Conservation (phyloP, 1,140 invertebrate genomes). For the Phymastichus coffea region DNA sequence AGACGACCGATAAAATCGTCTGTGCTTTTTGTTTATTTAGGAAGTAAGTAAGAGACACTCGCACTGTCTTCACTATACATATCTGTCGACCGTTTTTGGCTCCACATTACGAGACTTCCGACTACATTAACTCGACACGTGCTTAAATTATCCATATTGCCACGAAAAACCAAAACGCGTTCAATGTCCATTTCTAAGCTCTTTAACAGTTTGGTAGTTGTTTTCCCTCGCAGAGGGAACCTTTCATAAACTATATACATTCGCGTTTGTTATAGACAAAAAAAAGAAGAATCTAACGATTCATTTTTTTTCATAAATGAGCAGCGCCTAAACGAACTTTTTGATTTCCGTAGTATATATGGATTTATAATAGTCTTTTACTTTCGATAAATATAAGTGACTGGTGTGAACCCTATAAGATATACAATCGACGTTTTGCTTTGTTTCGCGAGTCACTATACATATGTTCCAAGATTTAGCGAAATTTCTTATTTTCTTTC, state of each 20-base stretch:
- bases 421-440: conserved; percentile 15
- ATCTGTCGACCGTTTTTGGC: no score
- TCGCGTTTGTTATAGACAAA: conserved; percentile 11
- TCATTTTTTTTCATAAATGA: no score
- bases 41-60: conserved; percentile 22
- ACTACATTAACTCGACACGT: no score
- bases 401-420: conserved; percentile 19
- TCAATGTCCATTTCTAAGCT: conserved; percentile 25
- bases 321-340: no score
- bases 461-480: conserved; percentile 14
- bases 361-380: conserved; percentile 18
- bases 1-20: conserved; percentile 20
- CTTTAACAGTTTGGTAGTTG: conserved; percentile 20
- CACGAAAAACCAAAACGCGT: conserved; percentile 9
- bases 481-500: conserved; percentile 12
- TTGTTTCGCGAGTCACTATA: conserved; percentile 14
- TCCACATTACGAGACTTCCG: conserved; percentile 6
- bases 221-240: conserved; percentile 31
- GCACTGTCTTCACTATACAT: conserved; percentile 22
- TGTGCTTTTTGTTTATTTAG: conserved; percentile 3
- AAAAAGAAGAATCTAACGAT: no score
- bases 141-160: no score
- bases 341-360: conserved; percentile 22
- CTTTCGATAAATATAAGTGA: conserved; percentile 27
- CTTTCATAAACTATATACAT: conserved; percentile 29